Percentiles rank a stretch among this genome's conserved stretches.
Evolutionary conservation across 2,888 invertebrate species (phyloP).

Genomic region (Terebella lapidaria): DNA sequence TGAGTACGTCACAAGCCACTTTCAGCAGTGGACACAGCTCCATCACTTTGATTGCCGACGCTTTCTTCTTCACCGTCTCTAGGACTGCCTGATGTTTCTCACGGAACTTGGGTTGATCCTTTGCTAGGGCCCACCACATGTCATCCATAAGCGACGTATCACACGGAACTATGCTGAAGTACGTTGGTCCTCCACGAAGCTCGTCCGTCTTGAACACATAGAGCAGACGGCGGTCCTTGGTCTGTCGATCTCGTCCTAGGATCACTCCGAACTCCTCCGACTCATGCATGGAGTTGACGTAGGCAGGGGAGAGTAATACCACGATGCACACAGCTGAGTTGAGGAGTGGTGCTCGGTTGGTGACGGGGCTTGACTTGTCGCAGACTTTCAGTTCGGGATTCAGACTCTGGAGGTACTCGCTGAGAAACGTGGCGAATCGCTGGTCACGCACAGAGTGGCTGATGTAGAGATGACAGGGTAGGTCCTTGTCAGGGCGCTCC

Average conservation of each 20-base stretch:
- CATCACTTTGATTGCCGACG: background rate
- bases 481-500: background rate
- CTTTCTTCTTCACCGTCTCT: slow-evolving; percentile 2
- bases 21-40: slow-evolving; percentile 7
- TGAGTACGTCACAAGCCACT: slow-evolving; percentile 9
- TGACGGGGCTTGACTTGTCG: background rate
- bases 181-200: slow-evolving; percentile 14
- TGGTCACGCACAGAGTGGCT: slow-evolving; percentile 11
- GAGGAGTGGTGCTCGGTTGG: slow-evolving; percentile 1
- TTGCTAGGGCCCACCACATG: slow-evolving; percentile 8
- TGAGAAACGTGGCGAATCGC: slow-evolving; percentile 6
- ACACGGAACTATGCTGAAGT: slow-evolving; percentile 20
- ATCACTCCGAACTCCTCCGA: slow-evolving; percentile 40
- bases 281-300: slow-evolving; percentile 28
- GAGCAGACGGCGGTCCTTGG: slow-evolving; percentile 12
- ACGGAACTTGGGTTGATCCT: background rate
- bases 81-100: background rate
- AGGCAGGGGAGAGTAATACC: slow-evolving; percentile 35
- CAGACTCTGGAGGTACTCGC: background rate
- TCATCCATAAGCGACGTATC: slow-evolving; percentile 26
- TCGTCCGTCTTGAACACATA: slow-evolving; percentile 27
- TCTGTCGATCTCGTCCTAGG: slow-evolving; percentile 31
- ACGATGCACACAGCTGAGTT: slow-evolving; percentile 35
- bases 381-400: background rate
- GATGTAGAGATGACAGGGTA: slow-evolving; percentile 6